Conservation (phyloP, 2,113 vertebrate genomes). For the Psettodes erumei region DNA sequence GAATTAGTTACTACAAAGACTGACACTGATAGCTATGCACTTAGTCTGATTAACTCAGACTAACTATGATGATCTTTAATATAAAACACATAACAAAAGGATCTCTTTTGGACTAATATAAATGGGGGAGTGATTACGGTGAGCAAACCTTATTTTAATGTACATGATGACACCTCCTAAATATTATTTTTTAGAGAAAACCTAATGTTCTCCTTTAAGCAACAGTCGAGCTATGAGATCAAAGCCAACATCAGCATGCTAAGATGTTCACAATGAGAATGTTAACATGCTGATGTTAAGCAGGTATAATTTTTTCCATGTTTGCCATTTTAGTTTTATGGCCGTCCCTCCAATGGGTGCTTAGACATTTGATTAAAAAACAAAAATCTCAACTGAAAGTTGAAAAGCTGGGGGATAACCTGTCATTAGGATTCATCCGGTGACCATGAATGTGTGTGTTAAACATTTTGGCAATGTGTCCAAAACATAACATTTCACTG, state of each 20-base stretch:
- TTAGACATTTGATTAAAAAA: neutral
- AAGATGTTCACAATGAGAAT: neutral
- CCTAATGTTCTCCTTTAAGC: neutral
- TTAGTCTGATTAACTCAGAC: neutral
- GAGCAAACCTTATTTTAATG: neutral
- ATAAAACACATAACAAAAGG: neutral
- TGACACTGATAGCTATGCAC: neutral
- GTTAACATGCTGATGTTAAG: constrained; percentile 7
- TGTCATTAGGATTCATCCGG: neutral
- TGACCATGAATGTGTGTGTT: neutral
- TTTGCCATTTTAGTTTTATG: neutral
- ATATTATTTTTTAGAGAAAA: too few species aligned
- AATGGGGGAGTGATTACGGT: neutral
- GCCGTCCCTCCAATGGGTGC: neutral
- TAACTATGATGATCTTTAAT: neutral
- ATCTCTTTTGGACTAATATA: neutral
- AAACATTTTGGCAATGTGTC: neutral
- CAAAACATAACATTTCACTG: neutral
- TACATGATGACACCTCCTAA: neutral
- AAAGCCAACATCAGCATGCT: constrained; percentile 13
- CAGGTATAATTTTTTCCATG: neutral
- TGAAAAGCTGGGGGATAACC: neutral
- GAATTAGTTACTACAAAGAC: neutral
- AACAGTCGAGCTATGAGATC: neutral
- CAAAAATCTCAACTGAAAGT: neutral